Evolutionary conservation across 2,113 vertebrate genomes (phyloP), one percentile per base, ranked within the genome.

Genomic region (Paraplagusia blochii): DNA sequence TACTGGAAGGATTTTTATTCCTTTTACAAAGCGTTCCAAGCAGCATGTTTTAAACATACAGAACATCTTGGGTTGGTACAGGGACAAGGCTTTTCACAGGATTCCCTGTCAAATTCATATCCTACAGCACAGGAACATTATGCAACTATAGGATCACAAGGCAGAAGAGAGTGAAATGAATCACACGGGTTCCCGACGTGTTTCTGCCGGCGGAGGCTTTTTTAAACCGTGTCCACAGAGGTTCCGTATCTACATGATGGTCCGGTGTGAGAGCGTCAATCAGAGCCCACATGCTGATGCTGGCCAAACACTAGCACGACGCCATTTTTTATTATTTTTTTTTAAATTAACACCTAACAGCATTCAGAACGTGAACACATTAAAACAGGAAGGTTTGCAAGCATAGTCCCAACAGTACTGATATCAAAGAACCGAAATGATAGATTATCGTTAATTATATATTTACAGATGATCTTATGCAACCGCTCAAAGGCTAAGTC

Each of bases 21-120:
- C 72, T 65, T 84, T 82, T 85, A 87, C 82, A 87, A 85, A 88
- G 88, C 87, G 78, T 58, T 76, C 71, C 70, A 85, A 90, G 85
- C 81, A 86, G 85, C 79, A 85, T 76, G 47, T 85, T 79, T 60
- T 53, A 33, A 80, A 84, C 82, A 88, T 73, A 86, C 15, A 19
- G 73, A 87, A 74, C 72, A 66, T 62, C 75, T 83, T 66, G 61
- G 49, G 60, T 68, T 64, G 65, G 60, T 80, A 70, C 72, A 82
- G 63, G 73, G 64, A 78, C 73, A 71, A 82, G 73, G 76, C 72
- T 69, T 29, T 79, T 68, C 59, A 67, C 70, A 13, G 22, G 59
- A 61, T 45, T 63, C 52, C 51, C 63, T 46, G 52, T 61, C 59
- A 48, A 48, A 43, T 16, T 16, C 9, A 19, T 34, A 34, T 63